Evolutionary conservation across 2,113 vertebrate genomes (phyloP).

Genomic region (Pteropus alecto): DNA sequence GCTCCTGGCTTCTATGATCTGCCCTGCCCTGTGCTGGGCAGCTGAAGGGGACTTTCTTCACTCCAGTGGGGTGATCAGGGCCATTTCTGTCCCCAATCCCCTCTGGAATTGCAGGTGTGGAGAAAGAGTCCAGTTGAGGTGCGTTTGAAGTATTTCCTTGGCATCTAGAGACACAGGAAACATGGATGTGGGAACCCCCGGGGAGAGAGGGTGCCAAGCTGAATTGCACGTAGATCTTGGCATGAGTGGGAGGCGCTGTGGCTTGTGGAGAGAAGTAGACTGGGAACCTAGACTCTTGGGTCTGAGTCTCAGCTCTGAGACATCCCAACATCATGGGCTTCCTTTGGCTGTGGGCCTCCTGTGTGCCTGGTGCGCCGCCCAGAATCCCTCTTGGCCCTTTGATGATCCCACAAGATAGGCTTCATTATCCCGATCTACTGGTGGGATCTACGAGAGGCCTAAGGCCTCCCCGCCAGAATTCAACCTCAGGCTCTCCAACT

Average conservation of each 20-base stretch:
- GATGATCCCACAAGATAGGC: not conserved
- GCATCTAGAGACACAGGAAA: not conserved
- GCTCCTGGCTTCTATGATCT: not conserved
- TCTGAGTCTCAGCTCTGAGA: not conserved
- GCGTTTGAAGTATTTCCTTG: not conserved
- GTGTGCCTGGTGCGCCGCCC: rapidly evolving
- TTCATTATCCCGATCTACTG: not conserved
- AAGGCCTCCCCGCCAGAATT: not conserved
- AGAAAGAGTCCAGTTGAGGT: not conserved
- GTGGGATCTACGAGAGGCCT: not conserved
- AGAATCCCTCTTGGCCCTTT: not conserved
- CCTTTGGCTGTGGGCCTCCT: not conserved
- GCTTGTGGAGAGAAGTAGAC: too few relatives aligned
- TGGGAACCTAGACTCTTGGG: not conserved
- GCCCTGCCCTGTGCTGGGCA: not conserved
- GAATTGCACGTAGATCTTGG: not conserved
- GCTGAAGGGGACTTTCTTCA: not conserved
- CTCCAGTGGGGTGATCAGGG: not conserved
- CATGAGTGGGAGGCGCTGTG: not conserved
- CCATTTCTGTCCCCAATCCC: not conserved
- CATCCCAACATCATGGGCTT: not conserved
- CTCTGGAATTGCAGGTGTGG: not conserved
- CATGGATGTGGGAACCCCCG: not conserved
- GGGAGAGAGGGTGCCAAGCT: not conserved
- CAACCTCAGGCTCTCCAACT: not conserved